A percentile compares a stretch with the other conserved stretches of the same genome.
phyloP scores from a whole-genome alignment of 2,113 vertebrate genomes.

The Furnarius figulus region DNA sequence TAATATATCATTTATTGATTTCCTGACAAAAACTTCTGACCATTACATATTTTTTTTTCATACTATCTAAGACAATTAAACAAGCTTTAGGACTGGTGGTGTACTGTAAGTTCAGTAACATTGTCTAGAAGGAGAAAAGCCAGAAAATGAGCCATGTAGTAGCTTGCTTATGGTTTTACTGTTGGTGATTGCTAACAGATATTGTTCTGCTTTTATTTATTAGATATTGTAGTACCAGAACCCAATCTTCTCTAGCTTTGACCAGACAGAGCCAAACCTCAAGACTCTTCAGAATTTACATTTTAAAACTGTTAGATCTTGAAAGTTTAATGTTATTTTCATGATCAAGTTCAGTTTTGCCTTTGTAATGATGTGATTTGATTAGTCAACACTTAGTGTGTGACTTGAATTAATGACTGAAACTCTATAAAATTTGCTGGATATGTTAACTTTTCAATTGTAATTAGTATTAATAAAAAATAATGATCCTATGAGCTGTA shows the following conservation, averaged over 20 bases:
- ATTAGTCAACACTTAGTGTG: neutral
- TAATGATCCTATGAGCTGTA: neutral
- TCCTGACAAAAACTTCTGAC: neutral
- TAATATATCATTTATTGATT: neutral
- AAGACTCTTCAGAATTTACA: neutral
- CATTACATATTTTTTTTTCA: neutral
- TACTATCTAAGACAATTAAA: neutral
- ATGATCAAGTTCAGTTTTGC: neutral
- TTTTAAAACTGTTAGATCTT: neutral
- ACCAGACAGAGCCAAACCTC: neutral
- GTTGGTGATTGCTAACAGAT: neutral
- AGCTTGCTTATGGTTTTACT: neutral
- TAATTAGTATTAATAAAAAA: neutral
- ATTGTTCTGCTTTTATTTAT: neutral
- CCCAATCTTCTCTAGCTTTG: neutral
- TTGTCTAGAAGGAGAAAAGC: neutral
- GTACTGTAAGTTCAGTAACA: neutral
- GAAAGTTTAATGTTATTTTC: neutral
- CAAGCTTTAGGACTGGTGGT: neutral
- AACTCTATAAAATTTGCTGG: neutral
- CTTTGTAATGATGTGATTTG: neutral
- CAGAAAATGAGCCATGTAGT: neutral
- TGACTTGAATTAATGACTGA: neutral
- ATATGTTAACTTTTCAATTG: neutral
- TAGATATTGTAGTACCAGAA: neutral